Conservation (phyloP, 2,888 invertebrate genomes). For the Drosophila pegasa region DNA sequence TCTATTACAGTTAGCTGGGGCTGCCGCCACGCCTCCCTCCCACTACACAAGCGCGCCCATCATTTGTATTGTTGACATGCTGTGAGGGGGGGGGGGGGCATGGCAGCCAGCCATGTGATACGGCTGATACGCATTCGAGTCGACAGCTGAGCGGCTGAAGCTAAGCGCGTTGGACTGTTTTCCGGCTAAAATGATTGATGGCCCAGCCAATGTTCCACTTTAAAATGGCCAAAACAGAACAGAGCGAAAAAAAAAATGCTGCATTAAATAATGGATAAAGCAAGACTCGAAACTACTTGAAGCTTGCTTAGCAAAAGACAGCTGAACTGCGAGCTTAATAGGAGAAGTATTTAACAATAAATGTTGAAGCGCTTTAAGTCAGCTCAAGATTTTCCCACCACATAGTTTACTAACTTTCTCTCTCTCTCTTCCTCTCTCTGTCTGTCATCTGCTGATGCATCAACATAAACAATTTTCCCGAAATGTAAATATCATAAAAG, state of each 20-base stretch:
- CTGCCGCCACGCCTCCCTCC: conserved; percentile 53
- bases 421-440: neutral
- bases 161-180: conserved; percentile 43
- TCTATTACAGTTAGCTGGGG: conserved; percentile 75
- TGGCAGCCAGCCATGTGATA: conserved; percentile 51
- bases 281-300: conserved; percentile 10
- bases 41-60: conserved; percentile 61
- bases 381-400: neutral
- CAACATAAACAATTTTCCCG: conserved; percentile 62
- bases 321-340: neutral
- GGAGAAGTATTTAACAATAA: neutral
- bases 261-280: conserved; percentile 33
- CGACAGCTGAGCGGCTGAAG: conserved; percentile 63
- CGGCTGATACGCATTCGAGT: conserved; percentile 66
- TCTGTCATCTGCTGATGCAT: conserved; percentile 38
- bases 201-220: conserved; percentile 67
- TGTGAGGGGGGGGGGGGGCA: conserved; percentile 12
- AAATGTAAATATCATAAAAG: conserved; percentile 76
- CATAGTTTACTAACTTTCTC: conserved; percentile 1
- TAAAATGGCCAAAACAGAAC: conserved; percentile 56
- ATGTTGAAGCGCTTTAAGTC: neutral
- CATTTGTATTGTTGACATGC: conserved; percentile 78
- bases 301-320: neutral
- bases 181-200: conserved; percentile 70
- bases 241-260: conserved; percentile 28